Evolutionary conservation across 1,140 invertebrate genomes (phyloP), one percentile per base, ranked within the genome.

Genomic region (Cydia amplana): DNA sequence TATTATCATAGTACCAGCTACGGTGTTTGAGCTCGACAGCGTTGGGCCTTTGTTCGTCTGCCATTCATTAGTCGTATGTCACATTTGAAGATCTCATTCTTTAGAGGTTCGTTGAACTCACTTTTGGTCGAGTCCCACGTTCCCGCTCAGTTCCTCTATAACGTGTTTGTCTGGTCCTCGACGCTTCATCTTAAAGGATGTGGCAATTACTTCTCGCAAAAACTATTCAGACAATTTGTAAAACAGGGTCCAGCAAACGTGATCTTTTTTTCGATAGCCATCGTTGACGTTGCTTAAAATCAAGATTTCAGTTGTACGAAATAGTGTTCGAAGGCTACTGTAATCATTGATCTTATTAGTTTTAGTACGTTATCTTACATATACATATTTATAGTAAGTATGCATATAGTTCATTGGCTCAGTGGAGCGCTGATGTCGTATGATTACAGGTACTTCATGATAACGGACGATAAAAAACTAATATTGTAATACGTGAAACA

Each of bases 51-150:
- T 91, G 89, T 92, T 84, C 82, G 79, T 85, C 78, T 82, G 81
- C 84, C 81, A 91, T 91, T 91, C 90, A 91, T 93, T 90, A 90
- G 83, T 83, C 86, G 87, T 87, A 86, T 91, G 87, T 85, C 79
- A 82, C 83, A 82, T 63, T 88, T 80, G 87, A 85, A 83, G 80
- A 82, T 84, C 82, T 80, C 85, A 88, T 90, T 90, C 85, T 91
- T 87, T 77, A 78, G 78, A 81, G 86, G 91, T 85, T 78, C 89
- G 83, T 86, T 91, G 90, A 93, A 88, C 88, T 83, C 81, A 77
- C 76, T 73, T 82, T 83, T 86, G 85, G 86, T 80, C 83, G 83
- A 81, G 84, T 85, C 82, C 81, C 79, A 79, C 77, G 79, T 82
- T 80, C 82, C 81, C 82, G 76, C 74, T 80, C 75, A 72, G 75